Evolutionary conservation across 2,113 vertebrate species (phyloP), one percentile per base, ranked within the genome.

Genomic region (Sula dactylatra): DNA sequence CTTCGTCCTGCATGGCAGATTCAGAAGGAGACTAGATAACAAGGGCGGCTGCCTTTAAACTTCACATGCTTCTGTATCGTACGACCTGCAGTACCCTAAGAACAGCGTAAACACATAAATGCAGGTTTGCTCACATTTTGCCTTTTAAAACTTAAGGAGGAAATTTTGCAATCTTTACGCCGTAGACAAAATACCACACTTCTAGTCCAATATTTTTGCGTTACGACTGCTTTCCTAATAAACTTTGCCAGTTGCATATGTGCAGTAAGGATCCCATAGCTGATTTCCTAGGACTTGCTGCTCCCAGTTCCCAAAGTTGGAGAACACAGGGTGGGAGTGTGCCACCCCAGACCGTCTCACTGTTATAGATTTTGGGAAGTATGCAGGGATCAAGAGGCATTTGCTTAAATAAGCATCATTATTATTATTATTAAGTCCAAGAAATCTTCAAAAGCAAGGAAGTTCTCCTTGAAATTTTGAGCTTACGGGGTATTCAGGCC

Each of bases 191-290:
- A 6, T 7, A 36, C 15, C 49, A 9, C 38, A 17, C 42, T 13
- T 76, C 16, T 7, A 34, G 20, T 4, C 29, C 82, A 54, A 6
- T 4, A 21, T n/a, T 40, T 78, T 13, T 54, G 26, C 3, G 1
- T 54, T 16, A 6, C 0, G 0, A 12, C 18, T 22, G 11, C 58
- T 81, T 49, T 55, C 52, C 69, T 47, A 13, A 34, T 5, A 47
- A 78, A 36, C 15, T 77, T 58, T 73, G 20, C 32, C 65, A 34
- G 32, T 7, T 34, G 17, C 10, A 42, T 15, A 19, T 24, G 3
- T 13, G 9, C 42, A 42, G 44, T 2, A 24, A 74, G 22, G 58
- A 58, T 45, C 36, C 52, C 2, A 0, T 10, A 34, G 38, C 40
- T n/a, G 12, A n/a, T 82, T 67, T 31, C 66, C 44, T 52, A 17